Base-by-base conservation (phyloP, 2,797 vertebrate genomes). In the Gobio occitaniae region DNA sequence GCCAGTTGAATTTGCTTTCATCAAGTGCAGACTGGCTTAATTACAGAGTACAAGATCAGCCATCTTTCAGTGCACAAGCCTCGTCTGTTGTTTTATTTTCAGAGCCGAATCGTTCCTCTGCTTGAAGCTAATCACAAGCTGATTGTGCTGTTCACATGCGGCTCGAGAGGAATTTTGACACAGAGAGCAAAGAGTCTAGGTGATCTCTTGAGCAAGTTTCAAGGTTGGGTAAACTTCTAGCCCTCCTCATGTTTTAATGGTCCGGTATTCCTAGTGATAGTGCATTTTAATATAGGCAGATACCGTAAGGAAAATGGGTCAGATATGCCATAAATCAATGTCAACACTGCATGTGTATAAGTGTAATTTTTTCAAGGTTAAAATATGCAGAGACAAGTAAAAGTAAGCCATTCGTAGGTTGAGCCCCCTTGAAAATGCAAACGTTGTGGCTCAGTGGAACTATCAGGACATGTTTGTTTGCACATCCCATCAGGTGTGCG, bases 1-100 rank as follows among this genome's bases (percentile, higher is more conserved):
- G 92, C 93, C 94, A 94, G 94, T 93, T 91, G 92, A 94, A 95
- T 95, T 94, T 92, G 91, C 95, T 94, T 95, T 94, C 94, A 96
- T 96, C 94, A 93, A 94, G 95, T 94, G 92, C 90, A 94, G 94
- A 95, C 94, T 94, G 91, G 93, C 93, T 93, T 95, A 95, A 95
- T 96, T 96, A 96, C 92, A 95, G 92, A 92, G 91, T 92, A 86
- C 44, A 86, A 88, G 77, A 90, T 90, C 91, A 93, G 90, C 93
- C 93, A 91, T 94, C 94, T 93, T 94, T 94, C 93, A 93, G 92
- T 90, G 93, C 92, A 89, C 93, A 93, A 92, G 91, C 92, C 92
- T 92, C 91, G 90, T 92, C 91, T 71, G 88, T 91, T 87, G 91
- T 92, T 93, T 91, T 91, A 93, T 92, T 93, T 76, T 80, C 82